Conservation (phyloP, 1,140 invertebrate genomes). For the Metaphire vulgaris region DNA sequence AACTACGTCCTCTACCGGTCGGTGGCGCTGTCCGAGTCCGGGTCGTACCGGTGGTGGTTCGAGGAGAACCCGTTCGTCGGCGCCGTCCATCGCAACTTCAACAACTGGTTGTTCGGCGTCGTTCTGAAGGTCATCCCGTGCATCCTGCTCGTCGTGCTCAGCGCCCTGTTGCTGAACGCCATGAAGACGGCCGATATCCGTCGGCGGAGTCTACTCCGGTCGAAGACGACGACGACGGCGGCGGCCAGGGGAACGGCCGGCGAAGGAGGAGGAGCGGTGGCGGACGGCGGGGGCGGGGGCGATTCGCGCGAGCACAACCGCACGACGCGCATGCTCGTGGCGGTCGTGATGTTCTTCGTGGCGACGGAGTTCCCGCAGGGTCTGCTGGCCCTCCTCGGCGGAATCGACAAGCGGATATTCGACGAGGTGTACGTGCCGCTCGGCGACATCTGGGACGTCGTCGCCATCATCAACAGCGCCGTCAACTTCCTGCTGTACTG, state of each 20-base stretch:
- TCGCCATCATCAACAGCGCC: constrained; percentile 4
- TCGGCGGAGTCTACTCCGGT: not conserved
- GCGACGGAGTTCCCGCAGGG: constrained; percentile 74
- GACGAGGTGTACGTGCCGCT: constrained; percentile 56
- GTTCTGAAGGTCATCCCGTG: constrained; percentile 51
- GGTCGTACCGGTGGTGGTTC: constrained; percentile 18
- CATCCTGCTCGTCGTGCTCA: constrained; percentile 52
- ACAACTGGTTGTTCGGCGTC: constrained; percentile 42
- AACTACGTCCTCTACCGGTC: constrained; percentile 56
- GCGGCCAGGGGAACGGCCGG: too few species aligned
- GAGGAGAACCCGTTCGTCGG: constrained; percentile 4
- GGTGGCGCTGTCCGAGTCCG: constrained; percentile 33
- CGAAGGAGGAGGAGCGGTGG: not conserved
- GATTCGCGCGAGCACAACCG: constrained; percentile 60
- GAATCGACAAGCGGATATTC: constrained; percentile 39
- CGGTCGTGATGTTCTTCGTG: constrained; percentile 75
- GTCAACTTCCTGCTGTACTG: constrained; percentile 16
- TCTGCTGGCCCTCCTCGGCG: constrained; percentile 44
- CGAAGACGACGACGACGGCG: too few species aligned
- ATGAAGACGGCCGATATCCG: constrained; percentile 31
- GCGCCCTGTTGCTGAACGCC: constrained; percentile 47
- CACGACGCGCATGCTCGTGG: constrained; percentile 83
- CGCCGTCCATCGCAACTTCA: constrained; percentile 30
- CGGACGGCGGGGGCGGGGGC: not conserved
- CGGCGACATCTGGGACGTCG: constrained; percentile 77